Evolutionary conservation across 30 jellyfish, hydroid and myxozoan species (phyloP).

Genomic region (Aurelia coerulea): DNA sequence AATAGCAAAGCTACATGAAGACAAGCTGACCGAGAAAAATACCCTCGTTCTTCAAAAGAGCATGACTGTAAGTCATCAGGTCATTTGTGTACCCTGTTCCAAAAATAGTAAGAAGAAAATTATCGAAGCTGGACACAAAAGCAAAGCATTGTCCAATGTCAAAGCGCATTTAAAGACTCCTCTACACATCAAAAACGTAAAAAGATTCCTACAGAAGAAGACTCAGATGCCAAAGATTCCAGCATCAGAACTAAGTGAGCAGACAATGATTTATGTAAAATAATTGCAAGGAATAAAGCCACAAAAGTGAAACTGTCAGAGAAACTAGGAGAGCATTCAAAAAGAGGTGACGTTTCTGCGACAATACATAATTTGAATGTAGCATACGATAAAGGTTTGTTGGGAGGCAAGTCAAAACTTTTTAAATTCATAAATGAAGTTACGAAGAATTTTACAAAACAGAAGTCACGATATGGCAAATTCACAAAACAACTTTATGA

Average conservation of each 20-base stretch:
- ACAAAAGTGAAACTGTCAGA: background rate
- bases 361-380: background rate
- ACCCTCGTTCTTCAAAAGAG: no score
- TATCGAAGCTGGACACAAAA: slow-evolving; percentile 9
- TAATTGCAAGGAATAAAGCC: slow-evolving; percentile 3
- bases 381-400: slow-evolving; percentile 12
- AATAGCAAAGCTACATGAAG: no score
- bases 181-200: background rate
- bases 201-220: background rate
- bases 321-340: background rate
- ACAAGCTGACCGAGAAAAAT: no score
- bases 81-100: no score
- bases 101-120: background rate
- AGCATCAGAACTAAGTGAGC: no score
- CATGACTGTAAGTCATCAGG: no score
- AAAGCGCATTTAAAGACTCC: slow-evolving; percentile 23
- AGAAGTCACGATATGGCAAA: background rate
- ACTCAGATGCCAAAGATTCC: no score
- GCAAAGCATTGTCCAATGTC: background rate
- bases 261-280: background rate
- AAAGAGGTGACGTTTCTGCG: slow-evolving; percentile 26
- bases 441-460: background rate
- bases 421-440: slow-evolving; percentile 6
- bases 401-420: slow-evolving; percentile 14
- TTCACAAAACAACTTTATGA: slow-evolving; percentile 11